Conservation (phyloP, 2,113 vertebrate species). For the Entomyzon cyanotis region DNA sequence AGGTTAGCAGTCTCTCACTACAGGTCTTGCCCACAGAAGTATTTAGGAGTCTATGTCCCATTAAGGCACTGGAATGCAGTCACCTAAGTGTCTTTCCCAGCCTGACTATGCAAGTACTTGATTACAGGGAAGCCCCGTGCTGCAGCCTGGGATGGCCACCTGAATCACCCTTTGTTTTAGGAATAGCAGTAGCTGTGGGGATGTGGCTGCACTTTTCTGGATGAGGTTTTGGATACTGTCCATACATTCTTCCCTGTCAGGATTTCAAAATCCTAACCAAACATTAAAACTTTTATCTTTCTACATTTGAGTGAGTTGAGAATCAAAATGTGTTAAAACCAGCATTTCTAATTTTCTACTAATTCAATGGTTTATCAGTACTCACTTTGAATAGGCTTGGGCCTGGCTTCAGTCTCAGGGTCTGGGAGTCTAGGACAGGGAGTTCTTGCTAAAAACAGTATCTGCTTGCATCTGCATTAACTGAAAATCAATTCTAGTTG, state of each 20-base stretch:
- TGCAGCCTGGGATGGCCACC: not conserved
- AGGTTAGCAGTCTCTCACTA: not conserved
- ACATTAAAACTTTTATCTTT: not conserved
- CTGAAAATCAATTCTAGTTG: conserved; percentile 36
- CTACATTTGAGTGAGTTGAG: not conserved
- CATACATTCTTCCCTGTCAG: not conserved
- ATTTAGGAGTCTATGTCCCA: not conserved
- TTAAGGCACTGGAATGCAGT: not conserved
- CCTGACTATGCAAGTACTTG: not conserved
- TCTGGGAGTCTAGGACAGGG: not conserved
- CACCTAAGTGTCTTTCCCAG: not conserved
- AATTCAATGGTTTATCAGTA: not conserved
- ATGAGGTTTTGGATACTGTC: not conserved
- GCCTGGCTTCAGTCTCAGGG: not conserved
- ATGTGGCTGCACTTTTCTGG: not conserved
- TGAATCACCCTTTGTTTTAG: not conserved
- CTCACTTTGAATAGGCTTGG: not conserved
- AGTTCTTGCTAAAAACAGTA: conserved; percentile 30
- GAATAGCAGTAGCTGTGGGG: not conserved
- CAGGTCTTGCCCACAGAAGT: not conserved
- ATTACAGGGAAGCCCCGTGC: not conserved
- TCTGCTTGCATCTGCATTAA: not conserved
- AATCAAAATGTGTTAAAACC: not conserved
- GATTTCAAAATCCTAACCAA: not conserved
- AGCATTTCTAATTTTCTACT: not conserved